Percentiles rank a stretch among this genome's conserved stretches.
Evolutionary conservation across 2,888 invertebrate genomes (phyloP).

Genomic region (Lissonota sp.): DNA sequence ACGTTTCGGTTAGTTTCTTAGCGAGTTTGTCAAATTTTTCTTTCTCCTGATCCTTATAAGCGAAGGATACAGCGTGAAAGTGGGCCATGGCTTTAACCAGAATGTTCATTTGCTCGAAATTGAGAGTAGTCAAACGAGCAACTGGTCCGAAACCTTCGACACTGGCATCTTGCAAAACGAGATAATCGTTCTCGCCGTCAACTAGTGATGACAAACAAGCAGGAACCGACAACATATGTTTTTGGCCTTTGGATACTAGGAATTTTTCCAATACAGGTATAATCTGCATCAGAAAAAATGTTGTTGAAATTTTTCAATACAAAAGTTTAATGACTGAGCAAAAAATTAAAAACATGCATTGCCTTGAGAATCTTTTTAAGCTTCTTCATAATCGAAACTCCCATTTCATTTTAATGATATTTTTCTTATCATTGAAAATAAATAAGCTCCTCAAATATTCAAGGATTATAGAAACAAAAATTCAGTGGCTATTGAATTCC

Average conservation of each 20-base stretch:
- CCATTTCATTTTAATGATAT: too few species aligned
- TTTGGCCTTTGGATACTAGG: constrained; percentile 70
- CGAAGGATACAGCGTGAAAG: constrained; percentile 84
- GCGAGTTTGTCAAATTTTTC: constrained; percentile 77
- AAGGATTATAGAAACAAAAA: too few species aligned
- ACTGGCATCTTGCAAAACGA: constrained; percentile 83
- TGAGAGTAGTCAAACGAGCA: constrained; percentile 76
- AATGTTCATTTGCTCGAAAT: constrained; percentile 75
- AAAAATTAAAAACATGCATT: too few species aligned
- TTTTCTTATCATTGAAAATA: too few species aligned
- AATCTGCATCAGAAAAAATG: constrained; percentile 70
- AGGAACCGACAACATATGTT: constrained; percentile 72
- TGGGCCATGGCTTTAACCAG: constrained; percentile 82
- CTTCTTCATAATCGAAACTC: too few species aligned
- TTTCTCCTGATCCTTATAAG: constrained; percentile 82
- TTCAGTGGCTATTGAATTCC: too few species aligned
- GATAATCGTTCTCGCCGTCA: constrained; percentile 83
- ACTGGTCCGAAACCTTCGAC: constrained; percentile 78
- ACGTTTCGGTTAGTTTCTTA: constrained; percentile 76
- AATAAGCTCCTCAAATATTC: too few species aligned
- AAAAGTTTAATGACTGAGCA: too few species aligned
- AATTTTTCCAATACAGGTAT: constrained; percentile 76
- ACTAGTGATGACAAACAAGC: constrained; percentile 78
- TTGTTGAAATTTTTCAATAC: background rate
- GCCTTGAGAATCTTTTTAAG: too few species aligned